Conservation (phyloP, 1,140 invertebrate genomes). For the Neodiprion virginianus region DNA sequence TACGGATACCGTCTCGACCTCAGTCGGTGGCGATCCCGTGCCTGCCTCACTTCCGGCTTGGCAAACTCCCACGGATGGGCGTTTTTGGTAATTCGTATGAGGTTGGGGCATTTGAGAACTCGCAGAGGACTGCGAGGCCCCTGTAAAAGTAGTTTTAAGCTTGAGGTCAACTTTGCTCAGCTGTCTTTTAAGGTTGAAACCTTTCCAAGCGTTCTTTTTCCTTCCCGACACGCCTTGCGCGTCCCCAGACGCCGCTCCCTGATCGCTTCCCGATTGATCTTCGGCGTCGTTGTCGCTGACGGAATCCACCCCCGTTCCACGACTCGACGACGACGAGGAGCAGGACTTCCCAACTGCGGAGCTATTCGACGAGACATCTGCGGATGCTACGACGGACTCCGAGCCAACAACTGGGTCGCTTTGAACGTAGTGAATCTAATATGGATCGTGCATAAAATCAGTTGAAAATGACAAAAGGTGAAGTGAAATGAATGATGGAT, state of each 20-base stretch:
- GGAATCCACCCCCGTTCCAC: slow-evolving; percentile 7
- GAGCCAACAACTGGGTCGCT: background rate
- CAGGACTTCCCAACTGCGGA: background rate
- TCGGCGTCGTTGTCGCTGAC: slow-evolving; percentile 31
- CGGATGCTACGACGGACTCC: slow-evolving; percentile 1
- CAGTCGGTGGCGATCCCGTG: background rate
- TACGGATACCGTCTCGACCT: background rate
- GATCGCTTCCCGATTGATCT: slow-evolving; percentile 38
- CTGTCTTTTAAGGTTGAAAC: slow-evolving; percentile 80
- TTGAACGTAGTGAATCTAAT: slow-evolving; percentile 1
- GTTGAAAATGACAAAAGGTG: background rate
- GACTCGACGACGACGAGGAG: background rate
- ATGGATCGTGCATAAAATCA: background rate
- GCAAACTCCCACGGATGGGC: slow-evolving; percentile 34
- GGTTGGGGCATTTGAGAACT: slow-evolving; percentile 52
- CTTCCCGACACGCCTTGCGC: slow-evolving; percentile 32
- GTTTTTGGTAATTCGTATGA: slow-evolving; percentile 41
- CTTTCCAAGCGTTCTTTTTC: slow-evolving; percentile 68
- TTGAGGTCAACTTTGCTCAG: slow-evolving; percentile 82
- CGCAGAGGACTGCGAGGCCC: slow-evolving; percentile 54
- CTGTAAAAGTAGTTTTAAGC: slow-evolving; percentile 71
- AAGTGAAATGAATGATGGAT: background rate
- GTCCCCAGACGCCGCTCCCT: slow-evolving; percentile 23
- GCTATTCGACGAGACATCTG: background rate
- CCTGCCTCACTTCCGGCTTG: slow-evolving; percentile 26